Evolutionary conservation across 92 coral and sea anemone species (phyloP).

Genomic region (Epizoanthus ramosus): DNA sequence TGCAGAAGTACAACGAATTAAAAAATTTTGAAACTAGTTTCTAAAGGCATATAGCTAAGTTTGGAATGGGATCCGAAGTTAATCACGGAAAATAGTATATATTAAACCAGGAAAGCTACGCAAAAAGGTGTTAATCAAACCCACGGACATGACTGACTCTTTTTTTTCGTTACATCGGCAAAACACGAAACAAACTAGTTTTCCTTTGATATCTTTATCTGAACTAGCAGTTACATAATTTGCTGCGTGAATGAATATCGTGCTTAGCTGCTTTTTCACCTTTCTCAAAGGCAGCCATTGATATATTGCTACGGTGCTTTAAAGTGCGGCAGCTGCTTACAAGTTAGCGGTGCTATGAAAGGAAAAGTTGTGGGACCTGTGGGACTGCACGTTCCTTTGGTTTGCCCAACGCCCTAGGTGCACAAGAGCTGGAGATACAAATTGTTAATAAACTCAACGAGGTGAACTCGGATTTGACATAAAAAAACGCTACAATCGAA

Average conservation of each 20-base stretch:
- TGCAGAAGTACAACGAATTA: not conserved
- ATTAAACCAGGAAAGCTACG: no score
- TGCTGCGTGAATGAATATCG: not conserved
- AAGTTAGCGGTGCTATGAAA: not conserved
- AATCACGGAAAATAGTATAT: no score
- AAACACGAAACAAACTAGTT: not conserved
- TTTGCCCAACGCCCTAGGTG: no score
- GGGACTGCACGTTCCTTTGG: no score
- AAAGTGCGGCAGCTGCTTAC: not conserved
- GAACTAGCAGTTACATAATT: not conserved
- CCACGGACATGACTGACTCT: not conserved
- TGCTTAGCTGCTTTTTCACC: not conserved
- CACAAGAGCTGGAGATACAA: not conserved
- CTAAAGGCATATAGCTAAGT: no score
- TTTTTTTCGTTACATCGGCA: not conserved
- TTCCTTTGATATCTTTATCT: not conserved
- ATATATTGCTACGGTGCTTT: not conserved
- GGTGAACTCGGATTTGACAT: slow-evolving; percentile 16
- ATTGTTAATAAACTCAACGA: not conserved
- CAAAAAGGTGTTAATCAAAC: not conserved
- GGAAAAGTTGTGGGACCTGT: not conserved
- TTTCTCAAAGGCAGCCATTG: not conserved
- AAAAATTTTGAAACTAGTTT: no score
- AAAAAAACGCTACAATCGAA: not conserved
- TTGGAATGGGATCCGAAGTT: no score